These are phyloP conservation scores for Cryptus viduatorius DNA, from an alignment of 2,888 invertebrate species.

Conservation along the genomic window DNA sequence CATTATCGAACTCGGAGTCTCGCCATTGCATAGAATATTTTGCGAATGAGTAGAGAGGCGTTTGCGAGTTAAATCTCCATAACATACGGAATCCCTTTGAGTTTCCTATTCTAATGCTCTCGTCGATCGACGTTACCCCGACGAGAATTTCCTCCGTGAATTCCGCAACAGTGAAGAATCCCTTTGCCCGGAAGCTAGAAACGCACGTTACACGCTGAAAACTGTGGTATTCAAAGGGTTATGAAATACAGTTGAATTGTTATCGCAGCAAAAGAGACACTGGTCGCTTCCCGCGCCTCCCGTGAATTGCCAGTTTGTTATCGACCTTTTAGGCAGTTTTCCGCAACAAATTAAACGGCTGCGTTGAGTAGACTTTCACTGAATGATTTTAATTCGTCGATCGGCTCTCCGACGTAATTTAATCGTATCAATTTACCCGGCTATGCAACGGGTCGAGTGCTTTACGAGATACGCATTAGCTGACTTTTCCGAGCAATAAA, in stretches of 20 bases:
- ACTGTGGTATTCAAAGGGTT: slow-evolving; percentile 48
- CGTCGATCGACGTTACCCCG: slow-evolving; percentile 24
- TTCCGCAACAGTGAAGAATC: background rate
- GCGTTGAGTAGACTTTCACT: background rate
- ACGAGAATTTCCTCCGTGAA: slow-evolving; percentile 41
- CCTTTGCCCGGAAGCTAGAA: slow-evolving; percentile 19
- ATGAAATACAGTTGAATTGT: slow-evolving; percentile 40
- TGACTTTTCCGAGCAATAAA: slow-evolving; percentile 1
- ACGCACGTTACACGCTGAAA: slow-evolving; percentile 35
- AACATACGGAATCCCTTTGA: slow-evolving; percentile 24
- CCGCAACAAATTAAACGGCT: background rate
- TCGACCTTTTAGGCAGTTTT: background rate
- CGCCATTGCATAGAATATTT: slow-evolving; percentile 13
- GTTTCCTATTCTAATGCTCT: slow-evolving; percentile 11
- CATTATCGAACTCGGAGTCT: background rate
- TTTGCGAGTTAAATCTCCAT: slow-evolving; percentile 1
- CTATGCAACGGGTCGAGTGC: background rate
- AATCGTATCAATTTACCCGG: background rate
- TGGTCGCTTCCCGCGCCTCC: background rate
- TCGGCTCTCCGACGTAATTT: background rate
- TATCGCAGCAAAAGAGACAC: slow-evolving; percentile 10
- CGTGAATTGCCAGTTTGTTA: background rate
- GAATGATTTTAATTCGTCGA: background rate
- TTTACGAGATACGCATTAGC: background rate
- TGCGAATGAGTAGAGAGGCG: background rate